phyloP scores from a whole-genome alignment of 2,113 vertebrate genomes.

The Tylochromis polylepis region DNA sequence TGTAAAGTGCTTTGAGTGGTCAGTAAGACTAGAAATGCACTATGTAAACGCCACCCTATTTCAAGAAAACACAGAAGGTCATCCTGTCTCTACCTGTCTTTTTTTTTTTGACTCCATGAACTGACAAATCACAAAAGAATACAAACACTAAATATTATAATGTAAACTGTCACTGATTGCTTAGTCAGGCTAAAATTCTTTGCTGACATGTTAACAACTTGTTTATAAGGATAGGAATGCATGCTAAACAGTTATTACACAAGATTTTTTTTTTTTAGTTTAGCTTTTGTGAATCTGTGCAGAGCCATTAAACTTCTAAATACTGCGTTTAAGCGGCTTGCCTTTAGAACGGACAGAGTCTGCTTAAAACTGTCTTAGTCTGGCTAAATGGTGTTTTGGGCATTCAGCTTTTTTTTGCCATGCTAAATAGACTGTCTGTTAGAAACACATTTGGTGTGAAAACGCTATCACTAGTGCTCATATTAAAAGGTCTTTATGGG shows the following conservation, averaged over 20 bases:
- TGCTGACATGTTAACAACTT: neutral
- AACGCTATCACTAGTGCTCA: neutral
- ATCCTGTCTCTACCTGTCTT: too few species aligned
- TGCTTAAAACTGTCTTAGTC: neutral
- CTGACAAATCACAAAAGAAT: neutral
- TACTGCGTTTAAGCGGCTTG: neutral
- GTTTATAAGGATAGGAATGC: neutral
- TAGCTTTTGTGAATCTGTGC: neutral
- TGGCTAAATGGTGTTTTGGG: neutral
- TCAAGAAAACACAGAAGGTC: neutral
- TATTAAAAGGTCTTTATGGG: neutral
- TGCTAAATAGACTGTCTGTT: neutral
- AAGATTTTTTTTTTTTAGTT: neutral
- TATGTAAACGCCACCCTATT: neutral
- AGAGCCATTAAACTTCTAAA: neutral
- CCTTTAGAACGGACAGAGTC: neutral
- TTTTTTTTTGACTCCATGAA: neutral
- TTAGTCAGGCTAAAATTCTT: neutral
- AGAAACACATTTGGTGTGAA: neutral
- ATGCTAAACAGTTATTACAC: neutral
- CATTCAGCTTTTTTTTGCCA: neutral
- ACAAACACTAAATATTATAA: neutral
- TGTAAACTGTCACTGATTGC: neutral
- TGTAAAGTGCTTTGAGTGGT: neutral
- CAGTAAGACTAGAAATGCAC: neutral